A percentile compares a stretch with the other conserved stretches of the same genome.
These are phyloP conservation scores for Lepidostoma basale DNA, from an alignment of 1,140 invertebrate species.

Conservation along the genomic window DNA sequence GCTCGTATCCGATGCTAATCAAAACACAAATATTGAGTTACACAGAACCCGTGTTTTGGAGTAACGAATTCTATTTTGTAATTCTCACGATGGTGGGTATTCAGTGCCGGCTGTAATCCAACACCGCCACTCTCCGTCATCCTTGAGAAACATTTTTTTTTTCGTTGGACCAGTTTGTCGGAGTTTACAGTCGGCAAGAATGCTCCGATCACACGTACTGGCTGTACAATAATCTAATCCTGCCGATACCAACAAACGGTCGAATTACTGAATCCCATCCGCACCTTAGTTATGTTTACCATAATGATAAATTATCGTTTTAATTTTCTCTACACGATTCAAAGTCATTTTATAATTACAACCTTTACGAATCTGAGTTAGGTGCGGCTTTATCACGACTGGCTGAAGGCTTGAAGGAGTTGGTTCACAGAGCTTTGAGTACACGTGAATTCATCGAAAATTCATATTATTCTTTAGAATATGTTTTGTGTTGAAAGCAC, in stretches of 20 bases:
- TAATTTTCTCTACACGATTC: neutral
- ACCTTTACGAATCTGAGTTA: neutral
- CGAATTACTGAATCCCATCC: too few species aligned
- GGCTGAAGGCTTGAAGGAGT: neutral
- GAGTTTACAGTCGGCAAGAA: neutral
- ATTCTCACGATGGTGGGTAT: neutral
- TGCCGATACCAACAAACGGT: too few species aligned
- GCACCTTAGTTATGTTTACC: too few species aligned
- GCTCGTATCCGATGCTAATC: too few species aligned
- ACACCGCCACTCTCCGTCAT: neutral
- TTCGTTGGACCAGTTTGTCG: slow-evolving; percentile 7
- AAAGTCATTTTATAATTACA: neutral
- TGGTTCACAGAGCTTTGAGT: neutral
- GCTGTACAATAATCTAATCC: slow-evolving; percentile 3
- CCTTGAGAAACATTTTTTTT: slow-evolving; percentile 8
- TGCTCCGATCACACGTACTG: neutral
- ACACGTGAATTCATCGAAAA: too few species aligned
- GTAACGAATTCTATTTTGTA: neutral
- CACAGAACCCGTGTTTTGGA: too few species aligned
- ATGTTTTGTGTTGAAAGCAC: too few species aligned
- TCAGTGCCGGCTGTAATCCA: neutral
- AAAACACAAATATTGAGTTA: too few species aligned
- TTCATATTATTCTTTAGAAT: too few species aligned
- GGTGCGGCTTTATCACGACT: slow-evolving; percentile 13
- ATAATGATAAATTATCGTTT: too few species aligned